These are phyloP conservation scores for Nibea albiflora DNA, from an alignment of 2,113 vertebrate species.

Conservation along the genomic window DNA sequence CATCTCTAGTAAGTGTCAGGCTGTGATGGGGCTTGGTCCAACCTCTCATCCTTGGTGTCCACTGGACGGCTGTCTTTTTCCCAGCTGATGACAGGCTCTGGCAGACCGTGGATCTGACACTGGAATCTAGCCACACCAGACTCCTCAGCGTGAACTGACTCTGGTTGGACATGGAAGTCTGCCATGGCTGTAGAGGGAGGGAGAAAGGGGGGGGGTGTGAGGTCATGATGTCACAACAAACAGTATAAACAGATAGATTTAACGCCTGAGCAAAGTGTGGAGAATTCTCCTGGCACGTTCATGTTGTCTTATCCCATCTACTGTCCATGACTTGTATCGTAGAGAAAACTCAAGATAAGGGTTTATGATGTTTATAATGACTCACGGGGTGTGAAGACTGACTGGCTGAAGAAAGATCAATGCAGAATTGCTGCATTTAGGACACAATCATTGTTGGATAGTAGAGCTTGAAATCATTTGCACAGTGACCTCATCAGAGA, in stretches of 20 bases:
- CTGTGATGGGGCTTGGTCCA: constrained; percentile 20
- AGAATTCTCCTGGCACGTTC: neutral
- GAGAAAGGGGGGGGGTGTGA: constrained; percentile 29
- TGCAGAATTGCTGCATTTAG: neutral
- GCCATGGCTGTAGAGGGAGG: constrained; percentile 89
- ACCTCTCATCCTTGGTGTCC: constrained; percentile 92
- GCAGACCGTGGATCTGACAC: constrained; percentile 96
- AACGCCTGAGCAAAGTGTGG: neutral
- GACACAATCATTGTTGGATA: neutral
- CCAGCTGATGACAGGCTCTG: constrained; percentile 95
- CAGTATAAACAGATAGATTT: neutral
- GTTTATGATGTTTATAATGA: no score
- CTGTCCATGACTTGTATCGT: neutral
- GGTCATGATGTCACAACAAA: constrained; percentile 16
- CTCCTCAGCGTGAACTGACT: constrained; percentile 89
- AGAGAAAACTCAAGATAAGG: constrained; percentile 17
- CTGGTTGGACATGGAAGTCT: constrained; percentile 94
- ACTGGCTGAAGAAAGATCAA: neutral
- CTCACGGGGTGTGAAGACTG: constrained; percentile 18
- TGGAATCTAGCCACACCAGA: constrained; percentile 94
- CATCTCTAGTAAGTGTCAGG: neutral
- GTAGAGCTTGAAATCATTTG: neutral
- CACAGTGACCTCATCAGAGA: neutral
- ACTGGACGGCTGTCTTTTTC: constrained; percentile 91
- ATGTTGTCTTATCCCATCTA: constrained; percentile 1